These are phyloP conservation scores for Zaprionus obscuricornis DNA, from an alignment of 2,888 invertebrate genomes.

Conservation along the genomic window DNA sequence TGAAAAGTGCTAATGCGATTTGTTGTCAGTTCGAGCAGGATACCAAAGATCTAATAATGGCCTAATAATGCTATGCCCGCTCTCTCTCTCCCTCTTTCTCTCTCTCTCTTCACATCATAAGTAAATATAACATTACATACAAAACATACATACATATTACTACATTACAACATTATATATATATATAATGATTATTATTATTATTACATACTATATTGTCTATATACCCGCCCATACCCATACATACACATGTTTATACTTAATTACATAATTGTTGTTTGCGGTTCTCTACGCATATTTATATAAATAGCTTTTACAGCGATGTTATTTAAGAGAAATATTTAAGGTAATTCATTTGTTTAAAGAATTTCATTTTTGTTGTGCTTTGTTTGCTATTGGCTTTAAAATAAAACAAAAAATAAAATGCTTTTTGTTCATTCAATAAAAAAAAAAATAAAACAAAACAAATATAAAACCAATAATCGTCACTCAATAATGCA, in stretches of 20 bases:
- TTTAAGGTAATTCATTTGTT: conserved; percentile 67
- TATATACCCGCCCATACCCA: conserved; percentile 38
- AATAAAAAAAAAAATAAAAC: conserved; percentile 49
- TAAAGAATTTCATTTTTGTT: conserved; percentile 66
- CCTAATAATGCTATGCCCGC: conserved; percentile 14
- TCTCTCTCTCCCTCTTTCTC: no score
- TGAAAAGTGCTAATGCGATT: conserved; percentile 29
- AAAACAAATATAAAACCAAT: conserved; percentile 9
- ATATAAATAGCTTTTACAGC: conserved; percentile 71
- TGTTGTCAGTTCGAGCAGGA: conserved; percentile 43
- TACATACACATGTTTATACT: conserved; percentile 52
- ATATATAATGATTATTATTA: no score
- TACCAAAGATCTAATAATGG: conserved; percentile 50
- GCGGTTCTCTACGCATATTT: conserved; percentile 59
- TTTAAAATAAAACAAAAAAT: no score
- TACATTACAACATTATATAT: no score
- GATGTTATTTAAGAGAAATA: conserved; percentile 63
- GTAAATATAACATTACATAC: conserved; percentile 35
- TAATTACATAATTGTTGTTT: conserved; percentile 73
- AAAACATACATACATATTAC: conserved; percentile 32
- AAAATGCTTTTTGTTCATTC: conserved; percentile 63
- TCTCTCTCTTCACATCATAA: conserved; percentile 30
- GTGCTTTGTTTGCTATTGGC: conserved; percentile 69
- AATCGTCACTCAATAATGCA: conserved; percentile 18
- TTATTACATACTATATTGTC: conserved; percentile 27